Base-by-base conservation (phyloP, 2,797 vertebrate species). In the Crenichthys baileyi region DNA sequence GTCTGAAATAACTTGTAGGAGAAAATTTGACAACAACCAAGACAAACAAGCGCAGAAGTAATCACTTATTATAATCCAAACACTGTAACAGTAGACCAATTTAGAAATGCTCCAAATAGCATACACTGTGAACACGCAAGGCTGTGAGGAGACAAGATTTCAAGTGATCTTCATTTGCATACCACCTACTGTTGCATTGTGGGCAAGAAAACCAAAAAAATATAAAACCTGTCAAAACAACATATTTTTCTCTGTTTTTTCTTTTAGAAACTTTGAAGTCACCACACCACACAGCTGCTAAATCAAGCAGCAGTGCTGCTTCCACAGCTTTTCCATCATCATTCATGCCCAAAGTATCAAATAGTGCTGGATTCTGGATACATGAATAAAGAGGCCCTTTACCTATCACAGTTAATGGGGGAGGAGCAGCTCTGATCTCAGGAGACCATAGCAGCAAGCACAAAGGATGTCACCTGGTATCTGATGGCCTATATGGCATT, bases 401-500 rank as follows among this genome's bases (percentile, higher is more conserved):
- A 86, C 81, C 77, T 58, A 81, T 82, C 84, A 77, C 24, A 53
- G 74, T 79, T 50, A 65, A 46, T 77, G 70, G 13, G 39, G 77
- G 67, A 78, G 74, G 76, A 16, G 15, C 29, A 39, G 72, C 9
- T 87, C 75, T 84, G 85, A 87, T 80, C 80, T 84, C 80, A 80
- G 77, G 84, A 89, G 87, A 85, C 78, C 65, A 55, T 41, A 85
- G 80, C 83, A 72, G 89, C 82, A 65, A 73, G 89, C 83, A 75
- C 73, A 84, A 80, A 79, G 70, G 75, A 90, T 79, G 83, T 70
- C 31, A 76, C 78, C 79, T 78, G 78, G 61, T 85, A 89, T 86
- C 82, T 68, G 76, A 82, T 93, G 92, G 84, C 93, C 91, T 93
- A 94, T 82, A 91, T 94, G 87, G 76, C 67, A 39, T 84, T 89